These are phyloP conservation scores for Alcedo atthis DNA, from an alignment of 2,797 vertebrate genomes.

Conservation along the genomic window DNA sequence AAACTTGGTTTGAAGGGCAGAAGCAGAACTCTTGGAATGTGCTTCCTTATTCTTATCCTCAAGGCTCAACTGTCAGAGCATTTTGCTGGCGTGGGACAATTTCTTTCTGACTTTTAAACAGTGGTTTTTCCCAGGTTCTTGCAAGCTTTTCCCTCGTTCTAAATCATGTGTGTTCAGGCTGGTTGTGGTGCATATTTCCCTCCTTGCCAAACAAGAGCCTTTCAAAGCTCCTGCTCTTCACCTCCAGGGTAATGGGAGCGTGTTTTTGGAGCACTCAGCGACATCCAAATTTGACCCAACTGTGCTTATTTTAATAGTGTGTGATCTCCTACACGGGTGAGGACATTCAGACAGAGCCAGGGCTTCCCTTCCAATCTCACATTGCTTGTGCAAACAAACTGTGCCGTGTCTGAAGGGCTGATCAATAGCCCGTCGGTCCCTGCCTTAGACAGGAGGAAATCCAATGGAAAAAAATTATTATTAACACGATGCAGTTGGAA, in stretches of 20 bases:
- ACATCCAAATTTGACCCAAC: background rate
- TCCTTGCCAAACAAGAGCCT: background rate
- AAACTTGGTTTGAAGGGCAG: background rate
- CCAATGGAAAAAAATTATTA: background rate
- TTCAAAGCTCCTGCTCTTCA: background rate
- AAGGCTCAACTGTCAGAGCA: accelerated
- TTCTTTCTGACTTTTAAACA: background rate
- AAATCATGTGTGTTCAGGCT: background rate
- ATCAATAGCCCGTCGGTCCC: background rate
- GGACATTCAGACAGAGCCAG: background rate
- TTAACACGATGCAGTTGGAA: background rate
- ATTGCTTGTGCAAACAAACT: background rate
- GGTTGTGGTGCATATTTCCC: background rate
- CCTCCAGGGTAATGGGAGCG: background rate
- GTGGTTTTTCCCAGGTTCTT: background rate
- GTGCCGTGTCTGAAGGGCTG: background rate
- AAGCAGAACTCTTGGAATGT: background rate
- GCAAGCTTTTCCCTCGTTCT: background rate
- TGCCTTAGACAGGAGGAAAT: slow-evolving; percentile 25
- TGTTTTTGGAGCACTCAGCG: background rate
- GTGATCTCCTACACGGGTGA: background rate
- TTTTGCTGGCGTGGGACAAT: background rate
- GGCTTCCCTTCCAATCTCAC: background rate
- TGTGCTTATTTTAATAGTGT: background rate
- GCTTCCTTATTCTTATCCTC: background rate